Base-by-base conservation (phyloP, 2,888 invertebrate species). In the Copidosoma aretas region DNA sequence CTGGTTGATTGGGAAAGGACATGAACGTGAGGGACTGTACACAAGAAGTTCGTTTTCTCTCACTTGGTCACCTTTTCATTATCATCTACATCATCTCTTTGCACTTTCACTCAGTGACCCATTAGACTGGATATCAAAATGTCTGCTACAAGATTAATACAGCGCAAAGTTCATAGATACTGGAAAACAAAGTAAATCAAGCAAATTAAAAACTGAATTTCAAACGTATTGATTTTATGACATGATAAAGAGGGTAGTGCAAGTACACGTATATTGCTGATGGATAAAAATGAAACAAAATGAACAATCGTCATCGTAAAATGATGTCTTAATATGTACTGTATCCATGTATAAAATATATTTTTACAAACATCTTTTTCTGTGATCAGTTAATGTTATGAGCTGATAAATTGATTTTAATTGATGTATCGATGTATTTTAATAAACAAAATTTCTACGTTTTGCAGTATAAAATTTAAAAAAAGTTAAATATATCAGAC, bases 131-230 rank as follows among this genome's bases (percentile, higher is more conserved):
- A 66, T 67, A 53, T 53, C 64, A 61, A 58, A 64, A 67, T 60
- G 39, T 68, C 67, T 43, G 32, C 19, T 67, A 68, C 46, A 62
- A 61, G 60, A 46, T 58, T 68, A 68, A 66, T 53, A 68, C 60
- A 62, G 71, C 71, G 68, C 66, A 60, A 71, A 64, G 64, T 68
- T 32, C 57, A 58, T 61, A 68, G 46, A 65, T 59, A 71, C 71
- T 71, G 71, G 46, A 71, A 69, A 71, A 68, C 61, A 71, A 68
- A 68, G 62, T 52, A 43, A n/a, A 25, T n/a, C 24, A n/a, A n/a
- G n/a, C 19, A 49, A 67, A 64, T 43, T 57, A 60, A 70, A 58
- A 54, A 59, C 19, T 25, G 32, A 49, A 65, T 19, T 49, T 41
- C 3, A 25, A 43, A 52, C 32, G 39, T 32, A 51, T 60, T 49